Percentiles rank a stretch among this genome's conserved stretches.
Conservation (phyloP, 2,888 invertebrate genomes). For the Rhagium mordax region DNA sequence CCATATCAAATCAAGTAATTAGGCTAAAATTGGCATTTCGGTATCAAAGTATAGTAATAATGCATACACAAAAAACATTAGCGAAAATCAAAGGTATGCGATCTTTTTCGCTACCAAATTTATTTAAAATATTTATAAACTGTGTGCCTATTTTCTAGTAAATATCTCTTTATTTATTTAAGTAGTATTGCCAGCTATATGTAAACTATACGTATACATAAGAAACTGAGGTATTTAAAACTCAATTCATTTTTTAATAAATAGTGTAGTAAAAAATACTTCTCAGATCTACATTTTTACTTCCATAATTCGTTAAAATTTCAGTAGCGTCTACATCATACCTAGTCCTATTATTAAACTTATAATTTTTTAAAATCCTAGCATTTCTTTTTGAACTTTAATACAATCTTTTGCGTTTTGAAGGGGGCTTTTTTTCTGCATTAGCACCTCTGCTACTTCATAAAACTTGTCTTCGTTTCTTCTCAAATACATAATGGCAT, state of each 20-base stretch:
- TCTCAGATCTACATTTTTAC: not conserved
- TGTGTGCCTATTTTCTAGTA: too few relatives aligned
- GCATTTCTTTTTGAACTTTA: conserved; percentile 41
- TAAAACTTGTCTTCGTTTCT: conserved; percentile 85
- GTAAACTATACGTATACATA: not conserved
- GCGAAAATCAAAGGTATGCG: too few relatives aligned
- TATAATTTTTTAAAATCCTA: conserved; percentile 46
- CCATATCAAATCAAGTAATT: too few relatives aligned
- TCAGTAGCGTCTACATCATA: too few relatives aligned
- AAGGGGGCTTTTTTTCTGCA: conserved; percentile 62
- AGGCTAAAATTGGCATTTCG: too few relatives aligned
- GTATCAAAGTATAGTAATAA: too few relatives aligned
- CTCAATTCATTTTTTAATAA: not conserved
- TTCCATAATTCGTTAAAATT: not conserved
- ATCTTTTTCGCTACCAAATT: too few relatives aligned
- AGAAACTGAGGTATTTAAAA: not conserved
- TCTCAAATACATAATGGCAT: conserved; percentile 84
- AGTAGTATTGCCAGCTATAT: not conserved
- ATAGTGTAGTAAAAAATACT: not conserved
- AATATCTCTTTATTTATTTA: too few relatives aligned
- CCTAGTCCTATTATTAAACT: not conserved
- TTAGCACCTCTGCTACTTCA: conserved; percentile 73
- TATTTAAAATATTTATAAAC: too few relatives aligned
- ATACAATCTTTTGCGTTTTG: conserved; percentile 45
- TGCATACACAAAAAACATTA: too few relatives aligned